Conservation (phyloP, 1,140 invertebrate species). For the Leptinotarsa defecta region DNA sequence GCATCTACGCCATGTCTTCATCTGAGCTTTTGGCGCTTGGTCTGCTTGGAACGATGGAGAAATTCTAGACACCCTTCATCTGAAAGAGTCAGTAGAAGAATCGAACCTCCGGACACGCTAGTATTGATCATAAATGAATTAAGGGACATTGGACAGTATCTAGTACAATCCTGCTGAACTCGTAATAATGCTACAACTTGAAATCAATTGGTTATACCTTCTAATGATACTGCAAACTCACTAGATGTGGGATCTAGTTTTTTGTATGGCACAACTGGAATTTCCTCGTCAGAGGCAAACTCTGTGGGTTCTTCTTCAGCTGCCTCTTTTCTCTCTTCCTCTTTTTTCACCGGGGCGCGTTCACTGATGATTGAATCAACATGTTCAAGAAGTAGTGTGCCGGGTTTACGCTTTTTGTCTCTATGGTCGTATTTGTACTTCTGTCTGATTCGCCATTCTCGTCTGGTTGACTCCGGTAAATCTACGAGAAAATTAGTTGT, state of each 20-base stretch:
- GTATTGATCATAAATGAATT: no score
- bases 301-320: slow-evolving; percentile 31
- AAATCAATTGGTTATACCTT: slow-evolving; percentile 35
- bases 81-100: no score
- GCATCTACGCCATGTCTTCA: no score
- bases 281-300: slow-evolving; percentile 37
- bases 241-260: slow-evolving; percentile 49
- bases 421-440: slow-evolving; percentile 49
- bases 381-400: neutral
- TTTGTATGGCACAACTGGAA: slow-evolving; percentile 48
- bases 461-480: slow-evolving; percentile 32
- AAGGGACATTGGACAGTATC: no score
- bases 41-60: no score
- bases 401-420: slow-evolving; percentile 27
- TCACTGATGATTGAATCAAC: neutral
- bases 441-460: slow-evolving; percentile 42
- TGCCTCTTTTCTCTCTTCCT: slow-evolving; percentile 29
- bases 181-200: no score
- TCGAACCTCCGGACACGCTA: no score
- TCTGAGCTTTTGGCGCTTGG: no score
- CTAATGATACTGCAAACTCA: slow-evolving; percentile 33
- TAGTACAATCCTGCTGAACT: no score
- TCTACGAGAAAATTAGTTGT: slow-evolving; percentile 31
- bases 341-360: neutral
- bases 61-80: no score